These are phyloP conservation scores for Eptatretus atami DNA, from an alignment of 2,797 vertebrate genomes.

Conservation along the genomic window DNA sequence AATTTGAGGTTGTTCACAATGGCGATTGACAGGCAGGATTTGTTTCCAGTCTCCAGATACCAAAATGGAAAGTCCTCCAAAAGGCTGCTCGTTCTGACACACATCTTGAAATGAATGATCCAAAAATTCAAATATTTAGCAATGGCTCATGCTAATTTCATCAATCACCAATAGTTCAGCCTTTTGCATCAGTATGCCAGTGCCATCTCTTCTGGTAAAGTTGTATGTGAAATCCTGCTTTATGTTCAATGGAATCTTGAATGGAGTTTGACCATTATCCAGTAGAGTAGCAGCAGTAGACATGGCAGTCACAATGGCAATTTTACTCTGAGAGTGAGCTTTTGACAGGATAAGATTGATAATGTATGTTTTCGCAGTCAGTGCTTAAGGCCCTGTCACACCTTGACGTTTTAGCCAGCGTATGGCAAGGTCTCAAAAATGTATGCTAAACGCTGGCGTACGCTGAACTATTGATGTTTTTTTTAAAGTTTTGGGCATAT, in stretches of 20 bases:
- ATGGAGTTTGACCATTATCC: not conserved
- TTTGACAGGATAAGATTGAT: not conserved
- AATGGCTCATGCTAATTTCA: not conserved
- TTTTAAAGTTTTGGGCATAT: too few relatives aligned
- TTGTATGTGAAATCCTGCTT: not conserved
- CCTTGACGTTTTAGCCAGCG: too few relatives aligned
- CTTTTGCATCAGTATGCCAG: not conserved
- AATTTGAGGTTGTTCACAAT: not conserved
- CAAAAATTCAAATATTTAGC: not conserved
- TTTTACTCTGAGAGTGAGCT: not conserved
- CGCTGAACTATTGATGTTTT: too few relatives aligned
- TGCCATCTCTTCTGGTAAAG: not conserved
- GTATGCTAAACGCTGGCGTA: too few relatives aligned
- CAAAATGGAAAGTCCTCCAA: not conserved
- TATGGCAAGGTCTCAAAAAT: too few relatives aligned
- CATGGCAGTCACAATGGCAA: not conserved
- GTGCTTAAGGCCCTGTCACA: too few relatives aligned
- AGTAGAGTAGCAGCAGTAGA: too few relatives aligned
- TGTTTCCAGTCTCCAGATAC: not conserved
- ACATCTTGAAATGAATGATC: not conserved
- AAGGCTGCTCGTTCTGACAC: not conserved
- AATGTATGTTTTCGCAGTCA: not conserved
- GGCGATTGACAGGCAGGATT: not conserved
- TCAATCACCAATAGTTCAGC: not conserved
- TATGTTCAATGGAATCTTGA: not conserved